These are phyloP conservation scores for Cynopterus brachyotis DNA, from an alignment of 2,113 vertebrate species.

Conservation along the genomic window DNA sequence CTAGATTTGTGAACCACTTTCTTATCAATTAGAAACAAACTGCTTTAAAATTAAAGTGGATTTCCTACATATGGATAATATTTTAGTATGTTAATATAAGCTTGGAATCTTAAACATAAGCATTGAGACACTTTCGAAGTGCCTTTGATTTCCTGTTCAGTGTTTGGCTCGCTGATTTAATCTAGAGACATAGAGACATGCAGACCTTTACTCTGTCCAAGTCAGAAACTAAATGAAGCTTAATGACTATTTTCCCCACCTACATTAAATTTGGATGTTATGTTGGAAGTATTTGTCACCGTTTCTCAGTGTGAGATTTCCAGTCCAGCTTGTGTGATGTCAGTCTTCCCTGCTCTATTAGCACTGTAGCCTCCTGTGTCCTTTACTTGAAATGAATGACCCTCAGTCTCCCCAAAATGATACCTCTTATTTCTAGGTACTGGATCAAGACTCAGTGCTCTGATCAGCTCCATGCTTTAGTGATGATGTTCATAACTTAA, in stretches of 20 bases:
- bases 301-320: not conserved
- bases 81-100: conserved; percentile 20
- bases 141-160: not conserved
- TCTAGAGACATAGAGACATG: not conserved
- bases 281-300: not conserved
- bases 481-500: not conserved
- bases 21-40: conserved; percentile 56
- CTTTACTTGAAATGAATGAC: not conserved
- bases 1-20: conserved; percentile 42
- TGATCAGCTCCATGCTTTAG: not conserved
- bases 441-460: not conserved
- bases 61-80: conserved; percentile 43
- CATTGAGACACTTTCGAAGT: not conserved
- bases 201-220: not conserved
- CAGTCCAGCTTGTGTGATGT: not conserved
- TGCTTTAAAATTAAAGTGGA: conserved; percentile 48
- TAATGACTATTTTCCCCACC: conserved; percentile 13
- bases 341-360: not conserved
- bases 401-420: not conserved
- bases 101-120: conserved; percentile 27
- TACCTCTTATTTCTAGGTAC: not conserved
- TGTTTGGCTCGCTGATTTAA: not conserved
- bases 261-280: not conserved
- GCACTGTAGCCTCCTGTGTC: not conserved
- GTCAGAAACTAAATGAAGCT: not conserved